A percentile compares a stretch with the other conserved stretches of the same genome.
phyloP scores from a whole-genome alignment of 2,113 vertebrate species.

The Micronycteris hirsuta region DNA sequence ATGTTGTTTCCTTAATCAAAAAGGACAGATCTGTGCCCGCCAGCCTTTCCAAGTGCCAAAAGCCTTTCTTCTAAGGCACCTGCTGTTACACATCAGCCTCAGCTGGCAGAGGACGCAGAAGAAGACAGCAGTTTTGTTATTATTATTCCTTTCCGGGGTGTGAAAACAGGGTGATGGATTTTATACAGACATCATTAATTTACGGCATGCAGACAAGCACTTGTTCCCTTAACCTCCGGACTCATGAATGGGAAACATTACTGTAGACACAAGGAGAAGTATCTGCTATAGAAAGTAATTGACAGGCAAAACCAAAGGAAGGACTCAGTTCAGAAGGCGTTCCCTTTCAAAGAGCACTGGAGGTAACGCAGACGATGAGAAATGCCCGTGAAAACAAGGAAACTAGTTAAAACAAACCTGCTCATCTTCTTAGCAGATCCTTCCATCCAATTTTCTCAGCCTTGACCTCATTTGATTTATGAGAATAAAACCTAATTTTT shows the following conservation, averaged over 20 bases:
- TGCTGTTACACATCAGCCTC: conserved; percentile 69
- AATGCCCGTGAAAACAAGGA: background rate
- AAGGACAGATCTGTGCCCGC: conserved; percentile 40
- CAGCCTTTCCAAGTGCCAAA: conserved; percentile 61
- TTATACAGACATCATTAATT: conserved; percentile 65
- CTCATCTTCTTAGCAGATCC: background rate
- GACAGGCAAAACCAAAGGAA: background rate
- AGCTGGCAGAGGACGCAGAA: conserved; percentile 60
- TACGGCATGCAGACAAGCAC: conserved; percentile 40
- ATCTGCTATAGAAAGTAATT: conserved; percentile 12
- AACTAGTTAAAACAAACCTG: background rate
- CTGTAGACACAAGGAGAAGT: conserved; percentile 8
- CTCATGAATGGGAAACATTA: conserved; percentile 47
- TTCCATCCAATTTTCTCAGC: background rate
- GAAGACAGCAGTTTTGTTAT: conserved; percentile 54
- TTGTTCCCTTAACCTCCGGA: conserved; percentile 64
- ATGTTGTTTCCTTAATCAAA: conserved; percentile 69
- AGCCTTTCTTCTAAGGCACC: conserved; percentile 70
- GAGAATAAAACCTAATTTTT: background rate
- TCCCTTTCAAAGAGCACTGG: background rate
- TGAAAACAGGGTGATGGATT: conserved; percentile 57
- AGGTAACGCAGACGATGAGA: conserved; percentile 30
- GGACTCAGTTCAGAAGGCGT: background rate
- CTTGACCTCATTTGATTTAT: background rate
- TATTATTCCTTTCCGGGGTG: conserved; percentile 16